phyloP scores from a whole-genome alignment of 2,797 vertebrate genomes.

The Gymnothorax javanicus region DNA sequence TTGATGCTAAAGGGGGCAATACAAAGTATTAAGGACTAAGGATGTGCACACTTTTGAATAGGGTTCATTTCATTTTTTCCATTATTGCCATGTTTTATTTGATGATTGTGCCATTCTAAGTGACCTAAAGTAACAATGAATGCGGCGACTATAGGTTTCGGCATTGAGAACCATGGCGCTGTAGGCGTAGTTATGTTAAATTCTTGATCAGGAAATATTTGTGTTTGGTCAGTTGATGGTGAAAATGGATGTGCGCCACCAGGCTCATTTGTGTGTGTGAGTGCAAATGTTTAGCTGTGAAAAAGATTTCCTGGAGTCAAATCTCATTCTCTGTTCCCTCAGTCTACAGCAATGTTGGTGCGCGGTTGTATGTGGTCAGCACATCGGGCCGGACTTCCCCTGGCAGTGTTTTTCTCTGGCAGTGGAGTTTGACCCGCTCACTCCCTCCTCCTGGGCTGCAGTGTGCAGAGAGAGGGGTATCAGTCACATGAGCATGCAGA shows the following conservation, averaged over 20 bases:
- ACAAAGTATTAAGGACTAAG: too few species aligned
- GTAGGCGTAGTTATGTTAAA: too few species aligned
- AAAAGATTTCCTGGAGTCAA: neutral
- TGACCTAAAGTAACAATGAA: too few species aligned
- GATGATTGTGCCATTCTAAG: too few species aligned
- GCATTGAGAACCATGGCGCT: too few species aligned
- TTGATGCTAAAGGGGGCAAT: too few species aligned
- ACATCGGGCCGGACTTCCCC: slow-evolving; percentile 85
- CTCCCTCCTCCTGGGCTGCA: slow-evolving; percentile 77
- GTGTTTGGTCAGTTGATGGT: neutral
- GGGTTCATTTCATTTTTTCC: too few species aligned
- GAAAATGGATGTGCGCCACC: neutral
- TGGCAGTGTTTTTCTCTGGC: slow-evolving; percentile 85
- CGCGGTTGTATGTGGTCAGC: slow-evolving; percentile 74
- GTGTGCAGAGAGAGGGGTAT: slow-evolving; percentile 78
- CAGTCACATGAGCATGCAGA: slow-evolving; percentile 76
- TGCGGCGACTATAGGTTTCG: too few species aligned
- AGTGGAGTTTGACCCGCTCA: slow-evolving; percentile 82
- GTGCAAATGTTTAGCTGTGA: neutral
- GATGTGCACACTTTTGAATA: too few species aligned
- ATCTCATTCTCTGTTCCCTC: slow-evolving; percentile 42
- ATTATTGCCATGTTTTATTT: too few species aligned
- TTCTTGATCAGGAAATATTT: neutral
- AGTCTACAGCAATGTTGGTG: slow-evolving; percentile 73
- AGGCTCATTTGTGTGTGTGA: neutral